phyloP scores from a whole-genome alignment of 2,888 invertebrate species.

The Folsomia candida region DNA sequence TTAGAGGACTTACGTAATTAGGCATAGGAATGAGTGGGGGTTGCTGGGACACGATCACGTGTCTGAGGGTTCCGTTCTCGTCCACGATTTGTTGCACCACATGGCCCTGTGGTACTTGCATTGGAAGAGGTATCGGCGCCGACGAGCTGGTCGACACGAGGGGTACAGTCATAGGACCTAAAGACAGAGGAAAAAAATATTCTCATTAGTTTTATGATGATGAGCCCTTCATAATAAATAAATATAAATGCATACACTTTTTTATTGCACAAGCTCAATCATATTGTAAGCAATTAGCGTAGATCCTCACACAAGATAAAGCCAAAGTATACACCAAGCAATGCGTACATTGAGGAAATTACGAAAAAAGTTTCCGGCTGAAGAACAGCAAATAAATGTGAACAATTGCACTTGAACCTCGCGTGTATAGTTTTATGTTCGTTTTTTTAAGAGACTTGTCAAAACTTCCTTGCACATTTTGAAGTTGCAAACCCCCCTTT shows the following conservation, averaged over 20 bases:
- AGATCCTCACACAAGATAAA: not conserved
- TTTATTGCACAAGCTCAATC: too few relatives aligned
- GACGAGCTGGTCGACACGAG: slow-evolving; percentile 78
- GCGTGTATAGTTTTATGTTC: too few relatives aligned
- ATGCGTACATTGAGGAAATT: not conserved
- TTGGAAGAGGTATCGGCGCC: slow-evolving; percentile 79
- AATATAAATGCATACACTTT: too few relatives aligned
- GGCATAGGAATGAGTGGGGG: slow-evolving; percentile 51
- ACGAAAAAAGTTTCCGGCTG: too few relatives aligned
- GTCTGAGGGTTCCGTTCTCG: slow-evolving; percentile 81
- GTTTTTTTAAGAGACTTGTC: too few relatives aligned
- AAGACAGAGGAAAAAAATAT: slow-evolving; percentile 51
- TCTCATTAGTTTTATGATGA: not conserved
- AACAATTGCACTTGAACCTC: too few relatives aligned
- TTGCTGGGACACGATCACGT: slow-evolving; percentile 82
- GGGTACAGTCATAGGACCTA: slow-evolving; percentile 80
- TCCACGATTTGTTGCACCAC: slow-evolving; percentile 89
- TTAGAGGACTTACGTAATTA: slow-evolving; percentile 51
- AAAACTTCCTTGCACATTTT: too few relatives aligned
- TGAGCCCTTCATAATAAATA: not conserved
- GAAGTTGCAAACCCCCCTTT: too few relatives aligned
- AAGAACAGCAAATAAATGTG: too few relatives aligned
- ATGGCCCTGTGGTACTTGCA: slow-evolving; percentile 88
- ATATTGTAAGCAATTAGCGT: too few relatives aligned
- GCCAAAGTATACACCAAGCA: not conserved